Base-by-base conservation (phyloP, 1,140 invertebrate species). In the Diorhabda carinulata region DNA sequence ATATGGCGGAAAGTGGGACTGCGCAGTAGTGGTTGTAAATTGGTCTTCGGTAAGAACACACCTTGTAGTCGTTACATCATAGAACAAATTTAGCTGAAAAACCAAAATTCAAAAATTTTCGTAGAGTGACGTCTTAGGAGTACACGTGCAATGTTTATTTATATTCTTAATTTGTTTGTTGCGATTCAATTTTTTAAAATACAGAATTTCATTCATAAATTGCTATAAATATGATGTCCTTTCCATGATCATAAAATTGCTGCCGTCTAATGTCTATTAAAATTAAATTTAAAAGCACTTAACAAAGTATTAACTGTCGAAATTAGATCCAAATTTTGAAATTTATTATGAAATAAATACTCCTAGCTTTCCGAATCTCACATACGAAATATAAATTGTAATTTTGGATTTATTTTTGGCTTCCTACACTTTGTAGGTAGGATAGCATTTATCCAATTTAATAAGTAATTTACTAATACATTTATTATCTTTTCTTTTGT, bases 401-500 rank as follows among this genome's bases (percentile, higher is more conserved):
- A 52, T 6, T 43, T 56, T 41, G 52, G 63, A 64, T 64, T 64
- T 47, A 56, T 64, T 64, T 64, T 64, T 40, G 10, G 5, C 8
- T 52, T 44, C 47, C 47, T 61, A 61, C n/a, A 62, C 41, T 62
- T 44, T n/a, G 63, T 64, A 57, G 63, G 25, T 41, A 60, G 44
- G 57, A 59, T 43, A 67, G 65, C 58, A 67, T 67, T 67, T 60
- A 67, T 43, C 65, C 43, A 59, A 44, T 45, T 59, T 43, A 59
- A 67, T 57, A 25, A 59, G 56, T 67, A 62, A 63, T 68, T 66
- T 72, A 72, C 67, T 72, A 72, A 72, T 72, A 69, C 47, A 56
- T 67, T 68, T 58, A 71, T 56, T 63, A 62, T 62, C 59, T 61
- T 72, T 52, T 2, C 25, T 25, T 25, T 52, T 8, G 47, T 52